These are phyloP conservation scores for Spinus olivaceus DNA, from an alignment of 2,797 vertebrate genomes.

Conservation along the genomic window DNA sequence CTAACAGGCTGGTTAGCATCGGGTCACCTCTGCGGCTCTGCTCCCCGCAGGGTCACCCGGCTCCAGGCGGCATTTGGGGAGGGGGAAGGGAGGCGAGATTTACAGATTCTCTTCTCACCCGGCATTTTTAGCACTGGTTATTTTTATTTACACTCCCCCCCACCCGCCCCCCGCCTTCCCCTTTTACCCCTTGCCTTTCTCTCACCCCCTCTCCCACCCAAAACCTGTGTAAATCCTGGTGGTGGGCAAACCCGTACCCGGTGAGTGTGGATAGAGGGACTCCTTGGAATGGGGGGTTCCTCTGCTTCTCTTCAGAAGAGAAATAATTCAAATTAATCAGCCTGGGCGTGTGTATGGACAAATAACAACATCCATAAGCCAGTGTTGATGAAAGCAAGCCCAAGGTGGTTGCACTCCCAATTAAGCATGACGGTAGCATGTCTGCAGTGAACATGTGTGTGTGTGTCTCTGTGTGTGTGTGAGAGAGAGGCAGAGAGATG, in stretches of 20 bases:
- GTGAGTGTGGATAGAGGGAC: neutral
- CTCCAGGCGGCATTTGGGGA: slow-evolving; percentile 73
- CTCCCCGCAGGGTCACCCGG: slow-evolving; percentile 75
- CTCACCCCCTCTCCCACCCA: neutral
- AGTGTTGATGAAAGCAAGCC: neutral
- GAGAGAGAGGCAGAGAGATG: neutral
- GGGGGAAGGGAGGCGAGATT: slow-evolving; percentile 66
- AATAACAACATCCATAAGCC: neutral
- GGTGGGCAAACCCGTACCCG: neutral
- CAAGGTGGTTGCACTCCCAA: neutral
- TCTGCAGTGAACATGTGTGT: neutral
- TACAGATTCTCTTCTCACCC: slow-evolving; percentile 48
- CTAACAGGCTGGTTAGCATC: slow-evolving; percentile 82
- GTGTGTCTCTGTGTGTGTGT: no score
- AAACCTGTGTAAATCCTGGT: neutral
- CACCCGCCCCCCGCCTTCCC: no score
- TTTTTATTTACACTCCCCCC: slow-evolving; percentile 50
- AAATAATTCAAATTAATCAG: slow-evolving; percentile 33
- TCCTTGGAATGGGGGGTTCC: neutral
- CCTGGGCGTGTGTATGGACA: neutral
- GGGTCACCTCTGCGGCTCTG: slow-evolving; percentile 78
- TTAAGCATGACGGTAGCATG: neutral
- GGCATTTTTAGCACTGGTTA: slow-evolving; percentile 49
- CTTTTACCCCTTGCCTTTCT: neutral
- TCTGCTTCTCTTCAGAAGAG: slow-evolving; percentile 25